Conservation (phyloP, 2,113 vertebrate species). For the Spea multiplicata region DNA sequence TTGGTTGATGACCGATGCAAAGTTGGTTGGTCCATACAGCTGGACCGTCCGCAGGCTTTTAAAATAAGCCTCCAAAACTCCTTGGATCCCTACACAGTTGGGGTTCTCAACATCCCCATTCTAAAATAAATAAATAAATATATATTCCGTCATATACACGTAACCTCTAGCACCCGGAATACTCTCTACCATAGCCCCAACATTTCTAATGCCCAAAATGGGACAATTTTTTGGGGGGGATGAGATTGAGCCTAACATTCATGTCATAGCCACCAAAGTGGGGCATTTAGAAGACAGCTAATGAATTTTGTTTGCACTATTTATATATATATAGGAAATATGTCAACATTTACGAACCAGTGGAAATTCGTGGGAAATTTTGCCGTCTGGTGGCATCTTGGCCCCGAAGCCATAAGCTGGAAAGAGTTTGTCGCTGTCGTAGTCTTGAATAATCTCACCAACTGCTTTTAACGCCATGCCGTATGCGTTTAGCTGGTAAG, state of each 20-base stretch:
- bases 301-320: no score
- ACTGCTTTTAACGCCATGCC: slow-evolving; percentile 97
- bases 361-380: slow-evolving; percentile 94
- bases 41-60: slow-evolving; percentile 87
- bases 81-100: slow-evolving; percentile 82
- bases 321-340: slow-evolving; percentile 10
- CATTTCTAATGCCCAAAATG: no score
- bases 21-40: slow-evolving; percentile 92
- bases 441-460: slow-evolving; percentile 98
- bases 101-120: slow-evolving; percentile 82
- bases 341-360: slow-evolving; percentile 71
- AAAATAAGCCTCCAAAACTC: slow-evolving; percentile 88
- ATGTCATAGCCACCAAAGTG: no score
- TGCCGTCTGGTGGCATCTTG: slow-evolving; percentile 93
- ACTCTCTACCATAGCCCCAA: no score
- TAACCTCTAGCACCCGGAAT: no score
- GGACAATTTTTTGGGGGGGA: no score
- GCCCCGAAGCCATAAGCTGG: slow-evolving; percentile 96
- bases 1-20: slow-evolving; percentile 89
- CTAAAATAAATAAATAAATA: slow-evolving; percentile 48
- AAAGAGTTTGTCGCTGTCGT: slow-evolving; percentile 98
- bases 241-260: no score
- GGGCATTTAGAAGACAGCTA: no score
- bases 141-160: not conserved
- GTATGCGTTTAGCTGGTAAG: slow-evolving; percentile 97